Evolutionary conservation across 2,113 vertebrate species (phyloP), one percentile per base, ranked within the genome.

Genomic region (Asarcornis scutulata): DNA sequence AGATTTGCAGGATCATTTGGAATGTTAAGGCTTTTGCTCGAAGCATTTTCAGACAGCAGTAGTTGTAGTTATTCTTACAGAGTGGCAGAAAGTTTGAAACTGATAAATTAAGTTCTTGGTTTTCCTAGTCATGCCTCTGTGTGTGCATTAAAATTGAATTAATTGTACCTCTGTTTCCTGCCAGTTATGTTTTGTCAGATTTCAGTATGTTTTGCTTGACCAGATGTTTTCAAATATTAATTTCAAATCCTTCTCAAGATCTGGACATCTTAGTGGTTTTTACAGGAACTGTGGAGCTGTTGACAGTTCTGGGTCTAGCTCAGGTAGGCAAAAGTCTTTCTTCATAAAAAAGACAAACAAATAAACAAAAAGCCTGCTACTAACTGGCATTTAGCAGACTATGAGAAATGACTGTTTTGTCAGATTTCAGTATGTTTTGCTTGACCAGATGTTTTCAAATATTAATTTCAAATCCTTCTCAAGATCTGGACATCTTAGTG

Each of bases 1-100:
- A 96, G 93, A 97, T 97, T 98, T 97, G 60, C 71, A 80, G 96
- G 91, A 96, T 97, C 95, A 95, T 97, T 97, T 96, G 91, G 93
- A 97, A 71, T 8, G 5, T 92, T 95, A 73, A 81, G 91, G 83
- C 62, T 96, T 95, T 97, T 94, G 92, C 95, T 97, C 91, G 95
- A 82, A 98, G 95, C 91, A 56, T 77, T 97, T 97, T 75, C 95
- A 85, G 87, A 18, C 94, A 96, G 95, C 72, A 96, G 93, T 69
- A 95, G 46, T 71, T 27, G 6, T 88, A 93, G 88, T 96, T 96
- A 92, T 94, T 97, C 97, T 97, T 96, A 92, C 60, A 42, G 86
- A 96, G 69, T 84, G 72, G 88, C 91, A 92, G 62, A 89, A 97
- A 96, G 86, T 97, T 96, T 32, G 6, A 83, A 92, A 95, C 75